phyloP scores from a whole-genome alignment of 2,888 invertebrate genomes.

The Drosophila kambysellisi region DNA sequence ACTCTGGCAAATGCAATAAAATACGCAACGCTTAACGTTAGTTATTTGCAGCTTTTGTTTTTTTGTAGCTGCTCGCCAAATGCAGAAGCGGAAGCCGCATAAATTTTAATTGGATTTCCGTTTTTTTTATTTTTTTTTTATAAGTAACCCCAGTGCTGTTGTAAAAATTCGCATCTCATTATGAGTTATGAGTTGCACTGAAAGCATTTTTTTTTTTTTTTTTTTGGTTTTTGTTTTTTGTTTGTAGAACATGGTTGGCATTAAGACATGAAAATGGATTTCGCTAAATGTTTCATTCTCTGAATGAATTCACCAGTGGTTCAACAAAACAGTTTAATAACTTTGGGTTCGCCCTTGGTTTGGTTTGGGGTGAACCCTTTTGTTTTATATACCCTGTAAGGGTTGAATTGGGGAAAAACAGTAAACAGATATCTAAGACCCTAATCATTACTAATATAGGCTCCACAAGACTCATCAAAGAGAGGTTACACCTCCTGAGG shows the following conservation, averaged over 20 bases:
- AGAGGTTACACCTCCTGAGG: not conserved
- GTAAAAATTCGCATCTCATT: slow-evolving; percentile 49
- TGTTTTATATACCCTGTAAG: not conserved
- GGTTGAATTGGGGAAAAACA: not conserved
- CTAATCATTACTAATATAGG: not conserved
- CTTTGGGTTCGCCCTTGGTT: slow-evolving; percentile 12
- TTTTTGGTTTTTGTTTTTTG: not conserved
- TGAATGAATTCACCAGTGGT: not conserved
- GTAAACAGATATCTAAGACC: not conserved
- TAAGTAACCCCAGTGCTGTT: slow-evolving; percentile 4
- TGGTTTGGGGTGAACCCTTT: slow-evolving; percentile 18
- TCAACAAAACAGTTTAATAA: slow-evolving; percentile 23
- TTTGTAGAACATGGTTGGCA: slow-evolving; percentile 4
- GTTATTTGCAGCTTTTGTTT: slow-evolving; percentile 31
- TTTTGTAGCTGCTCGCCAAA: slow-evolving; percentile 39
- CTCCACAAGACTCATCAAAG: not conserved
- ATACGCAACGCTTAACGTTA: slow-evolving; percentile 34
- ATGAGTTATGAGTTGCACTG: slow-evolving; percentile 62
- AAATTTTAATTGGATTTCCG: slow-evolving; percentile 76
- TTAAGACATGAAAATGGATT: slow-evolving; percentile 28
- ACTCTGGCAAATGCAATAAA: slow-evolving; percentile 45
- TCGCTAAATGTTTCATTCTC: slow-evolving; percentile 51
- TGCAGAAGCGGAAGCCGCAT: slow-evolving; percentile 56
- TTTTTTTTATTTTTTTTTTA: slow-evolving; percentile 7
- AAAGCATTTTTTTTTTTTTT: slow-evolving; percentile 11